These are phyloP conservation scores for Entelurus aequoreus DNA, from an alignment of 2,113 vertebrate genomes.

Conservation along the genomic window DNA sequence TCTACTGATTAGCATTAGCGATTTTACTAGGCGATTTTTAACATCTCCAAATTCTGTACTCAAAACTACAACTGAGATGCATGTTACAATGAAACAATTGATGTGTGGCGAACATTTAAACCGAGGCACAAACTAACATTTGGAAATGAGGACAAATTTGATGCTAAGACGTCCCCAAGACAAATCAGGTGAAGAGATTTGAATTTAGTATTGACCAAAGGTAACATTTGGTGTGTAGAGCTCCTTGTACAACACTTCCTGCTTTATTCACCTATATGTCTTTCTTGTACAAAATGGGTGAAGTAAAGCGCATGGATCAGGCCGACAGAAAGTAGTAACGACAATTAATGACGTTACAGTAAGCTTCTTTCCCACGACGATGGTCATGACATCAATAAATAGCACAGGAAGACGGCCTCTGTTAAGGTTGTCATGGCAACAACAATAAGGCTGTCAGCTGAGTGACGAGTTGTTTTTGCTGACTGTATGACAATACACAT, in stretches of 20 bases:
- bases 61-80: too few relatives aligned
- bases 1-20: too few relatives aligned
- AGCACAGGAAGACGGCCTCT: constrained; percentile 11
- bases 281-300: constrained; percentile 31
- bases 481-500: background rate
- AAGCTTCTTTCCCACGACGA: constrained; percentile 44
- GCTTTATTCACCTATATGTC: constrained; percentile 18
- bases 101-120: too few relatives aligned
- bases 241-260: constrained; percentile 25
- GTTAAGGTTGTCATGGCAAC: constrained; percentile 13
- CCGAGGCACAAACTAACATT: constrained; percentile 8
- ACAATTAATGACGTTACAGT: constrained; percentile 29
- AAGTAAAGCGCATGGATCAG: constrained; percentile 31
- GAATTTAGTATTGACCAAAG: background rate
- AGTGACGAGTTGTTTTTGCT: background rate
- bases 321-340: constrained; percentile 18
- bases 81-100: too few relatives aligned
- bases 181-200: background rate
- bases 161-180: constrained; percentile 7
- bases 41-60: too few relatives aligned
- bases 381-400: constrained; percentile 20
- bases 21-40: too few relatives aligned
- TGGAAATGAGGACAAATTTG: constrained; percentile 17
- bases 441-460: constrained; percentile 11
- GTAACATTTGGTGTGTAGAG: constrained; percentile 22